Evolutionary conservation across 2,888 invertebrate species (phyloP), one percentile per base, ranked within the genome.

Genomic region (Clepsis dumicolana): DNA sequence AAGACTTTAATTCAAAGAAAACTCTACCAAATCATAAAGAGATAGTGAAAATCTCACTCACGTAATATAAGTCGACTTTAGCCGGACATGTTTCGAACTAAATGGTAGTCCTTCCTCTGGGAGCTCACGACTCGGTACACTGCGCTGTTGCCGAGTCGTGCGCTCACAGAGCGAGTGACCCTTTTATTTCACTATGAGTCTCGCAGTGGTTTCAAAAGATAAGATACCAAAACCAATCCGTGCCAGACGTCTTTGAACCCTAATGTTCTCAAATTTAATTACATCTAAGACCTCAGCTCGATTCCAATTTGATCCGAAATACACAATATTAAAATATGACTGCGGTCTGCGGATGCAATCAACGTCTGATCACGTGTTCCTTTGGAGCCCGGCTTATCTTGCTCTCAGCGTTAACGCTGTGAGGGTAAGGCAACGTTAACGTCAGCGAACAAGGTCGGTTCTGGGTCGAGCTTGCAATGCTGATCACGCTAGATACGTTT

Each of bases 281-380:
- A 69, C 59, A 56, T 48, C 59, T 68, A 65, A 68, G 59, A 48
- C 60, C 68, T 27, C 54, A 41, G 29, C 80, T 82, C 83, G 84
- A 86, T 86, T 85, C 82, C 80, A 84, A 85, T 87, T 84, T 88
- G 91, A 90, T 91, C 87, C 85, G 81, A 82, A 86, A 86, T 85
- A 85, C 88, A 83, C 88, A 85, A 90, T 91, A 92, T 93, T 91
- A 90, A 91, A 91, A 90, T 93, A 92, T 89, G 90, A 89, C 87
- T 89, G 87, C 83, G 79, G 77, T 75, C 76, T 80, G 78, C 78
- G 75, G 76, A 84, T 86, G 89, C 91, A 90, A 91, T 91, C 91
- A 90, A 83, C 88, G 86, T 87, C 85, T 86, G 88, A 91, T 91
- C 92, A 91, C 90, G 89, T 88, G 89, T 87, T 88, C 87, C 90